Percentiles rank a stretch among this genome's conserved stretches.
Conservation (phyloP, 2,113 vertebrate genomes). For the Potamarius usumacintae region DNA sequence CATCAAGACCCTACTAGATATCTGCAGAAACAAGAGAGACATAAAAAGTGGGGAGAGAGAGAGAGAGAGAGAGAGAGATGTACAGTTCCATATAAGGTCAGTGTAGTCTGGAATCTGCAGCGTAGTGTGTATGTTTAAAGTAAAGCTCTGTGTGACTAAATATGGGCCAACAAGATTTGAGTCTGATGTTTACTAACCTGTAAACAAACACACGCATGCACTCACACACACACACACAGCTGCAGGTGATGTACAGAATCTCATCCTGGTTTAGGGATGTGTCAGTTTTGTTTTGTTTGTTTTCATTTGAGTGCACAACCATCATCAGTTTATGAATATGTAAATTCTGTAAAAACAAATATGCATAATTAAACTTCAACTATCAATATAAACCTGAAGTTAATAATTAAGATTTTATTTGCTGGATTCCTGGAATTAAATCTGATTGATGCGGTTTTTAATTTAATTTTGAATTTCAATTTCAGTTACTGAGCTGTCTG, state of each 20-base stretch:
- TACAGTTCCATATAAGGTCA: constrained; percentile 78
- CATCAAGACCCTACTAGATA: constrained; percentile 31
- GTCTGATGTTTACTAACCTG: constrained; percentile 58
- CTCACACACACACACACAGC: constrained; percentile 19
- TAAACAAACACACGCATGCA: not conserved
- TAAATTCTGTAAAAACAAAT: not conserved
- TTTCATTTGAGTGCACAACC: not conserved
- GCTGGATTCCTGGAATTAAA: no score
- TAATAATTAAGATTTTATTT: not conserved
- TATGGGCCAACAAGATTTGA: constrained; percentile 81
- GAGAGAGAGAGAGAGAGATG: constrained; percentile 53
- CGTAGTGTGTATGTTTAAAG: constrained; percentile 72
- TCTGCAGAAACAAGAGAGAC: constrained; percentile 18
- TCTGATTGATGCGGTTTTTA: not conserved
- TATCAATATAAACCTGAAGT: not conserved
- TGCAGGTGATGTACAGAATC: not conserved
- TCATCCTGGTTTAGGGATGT: not conserved
- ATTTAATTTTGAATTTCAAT: not conserved
- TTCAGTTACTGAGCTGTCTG: not conserved
- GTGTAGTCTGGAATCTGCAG: constrained; percentile 72
- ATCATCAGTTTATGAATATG: not conserved
- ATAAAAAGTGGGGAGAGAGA: constrained; percentile 48
- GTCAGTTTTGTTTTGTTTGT: not conserved
- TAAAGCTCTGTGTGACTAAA: constrained; percentile 88
- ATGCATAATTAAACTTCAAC: not conserved